Conservation (phyloP, 1,140 invertebrate genomes). For the Cydia splendana region DNA sequence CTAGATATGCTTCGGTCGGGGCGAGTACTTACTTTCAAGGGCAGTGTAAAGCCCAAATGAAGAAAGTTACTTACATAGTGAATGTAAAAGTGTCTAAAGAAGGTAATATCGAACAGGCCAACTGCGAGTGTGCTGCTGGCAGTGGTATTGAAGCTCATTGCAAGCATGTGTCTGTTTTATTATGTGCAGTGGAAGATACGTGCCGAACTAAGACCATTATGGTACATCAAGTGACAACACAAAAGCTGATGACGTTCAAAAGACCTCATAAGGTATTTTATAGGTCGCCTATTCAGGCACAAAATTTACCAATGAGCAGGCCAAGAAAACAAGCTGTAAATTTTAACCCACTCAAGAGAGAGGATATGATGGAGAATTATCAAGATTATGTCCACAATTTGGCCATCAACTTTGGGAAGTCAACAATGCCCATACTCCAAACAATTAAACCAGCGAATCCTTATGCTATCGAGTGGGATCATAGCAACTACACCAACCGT, state of each 20-base stretch:
- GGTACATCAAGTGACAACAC: constrained; percentile 9
- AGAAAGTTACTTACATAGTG: background rate
- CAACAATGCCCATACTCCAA: constrained; percentile 6
- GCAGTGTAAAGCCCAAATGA: background rate
- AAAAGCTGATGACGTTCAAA: constrained; percentile 13
- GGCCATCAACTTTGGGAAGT: background rate
- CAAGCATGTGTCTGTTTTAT: constrained; percentile 35
- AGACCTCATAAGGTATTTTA: constrained; percentile 1
- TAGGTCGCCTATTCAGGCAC: background rate
- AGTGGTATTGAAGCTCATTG: constrained; percentile 38
- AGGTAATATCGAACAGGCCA: background rate
- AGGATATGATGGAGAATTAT: background rate
- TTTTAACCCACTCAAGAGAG: background rate
- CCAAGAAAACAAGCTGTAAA: background rate
- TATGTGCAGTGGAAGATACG: background rate
- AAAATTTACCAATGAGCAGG: background rate
- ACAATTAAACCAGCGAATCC: constrained; percentile 11
- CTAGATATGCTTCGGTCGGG: background rate
- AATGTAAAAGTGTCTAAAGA: background rate
- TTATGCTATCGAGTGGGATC: constrained; percentile 9
- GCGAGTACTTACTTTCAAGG: background rate
- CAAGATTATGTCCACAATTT: constrained; percentile 3
- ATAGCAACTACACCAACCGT: background rate
- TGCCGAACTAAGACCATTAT: background rate
- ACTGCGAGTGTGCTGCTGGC: background rate